Evolutionary conservation across 64 coral and sea anemone genomes (phyloP).

Genomic region (Montipora efflorescens): DNA sequence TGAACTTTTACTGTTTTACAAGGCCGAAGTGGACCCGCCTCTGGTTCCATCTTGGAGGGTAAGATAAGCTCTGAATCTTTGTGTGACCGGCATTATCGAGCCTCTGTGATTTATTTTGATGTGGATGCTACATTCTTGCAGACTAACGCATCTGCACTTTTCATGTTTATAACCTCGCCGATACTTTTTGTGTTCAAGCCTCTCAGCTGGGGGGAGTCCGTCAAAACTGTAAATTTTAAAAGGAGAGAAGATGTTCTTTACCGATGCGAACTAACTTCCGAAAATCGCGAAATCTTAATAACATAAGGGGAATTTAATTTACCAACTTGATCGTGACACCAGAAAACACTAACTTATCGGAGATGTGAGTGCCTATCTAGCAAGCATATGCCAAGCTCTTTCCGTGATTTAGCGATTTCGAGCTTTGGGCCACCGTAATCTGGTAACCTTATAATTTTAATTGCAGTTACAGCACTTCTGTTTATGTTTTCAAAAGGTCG

Average conservation of each 20-base stretch:
- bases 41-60: slow-evolving; percentile 87
- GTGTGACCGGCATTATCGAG: slow-evolving; percentile 56
- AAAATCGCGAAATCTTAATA: neutral
- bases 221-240: slow-evolving; percentile 82
- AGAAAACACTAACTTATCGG: neutral
- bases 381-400: slow-evolving; percentile 13
- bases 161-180: slow-evolving; percentile 65
- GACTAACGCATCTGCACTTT: slow-evolving; percentile 47
- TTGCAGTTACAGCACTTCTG: slow-evolving; percentile 68
- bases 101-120: slow-evolving; percentile 39
- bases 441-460: slow-evolving; percentile 79
- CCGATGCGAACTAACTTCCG: slow-evolving; percentile 14
- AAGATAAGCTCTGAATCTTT: slow-evolving; percentile 25
- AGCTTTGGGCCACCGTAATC: slow-evolving; percentile 24
- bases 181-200: slow-evolving; percentile 81
- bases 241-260: slow-evolving; percentile 62
- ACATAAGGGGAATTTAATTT: neutral
- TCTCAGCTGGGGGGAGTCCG: slow-evolving; percentile 88
- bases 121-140: slow-evolving; percentile 48
- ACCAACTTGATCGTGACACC: neutral
- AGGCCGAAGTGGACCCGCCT: slow-evolving; percentile 96
- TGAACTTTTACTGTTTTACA: slow-evolving; percentile 88
- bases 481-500: slow-evolving; percentile 70
- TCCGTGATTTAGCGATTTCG: slow-evolving; percentile 41
- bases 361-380: neutral